These are phyloP conservation scores for Acanthaster planci DNA, from an alignment of 35 echinoderm and acorn worm genomes.

Conservation along the genomic window DNA sequence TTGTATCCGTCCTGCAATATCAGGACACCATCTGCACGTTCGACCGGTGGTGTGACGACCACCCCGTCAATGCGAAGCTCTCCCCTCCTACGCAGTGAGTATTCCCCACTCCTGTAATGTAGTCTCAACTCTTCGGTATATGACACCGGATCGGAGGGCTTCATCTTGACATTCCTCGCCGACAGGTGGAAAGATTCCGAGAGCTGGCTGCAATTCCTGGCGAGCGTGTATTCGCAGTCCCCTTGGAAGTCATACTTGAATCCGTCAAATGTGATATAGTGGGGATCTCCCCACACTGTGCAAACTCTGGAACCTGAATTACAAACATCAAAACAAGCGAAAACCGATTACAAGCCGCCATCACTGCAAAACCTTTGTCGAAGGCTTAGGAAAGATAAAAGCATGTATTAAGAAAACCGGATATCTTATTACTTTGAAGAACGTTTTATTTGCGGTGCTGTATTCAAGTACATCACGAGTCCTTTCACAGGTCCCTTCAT, in stretches of 20 bases:
- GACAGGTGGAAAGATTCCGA: constrained; percentile 48
- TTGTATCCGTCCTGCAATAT: background rate
- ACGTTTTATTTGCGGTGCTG: no score
- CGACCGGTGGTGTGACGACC: constrained; percentile 35
- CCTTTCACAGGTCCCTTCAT: no score
- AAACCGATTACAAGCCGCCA: background rate
- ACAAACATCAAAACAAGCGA: background rate
- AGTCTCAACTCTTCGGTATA: constrained; percentile 46
- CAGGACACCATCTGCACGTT: constrained; percentile 24
- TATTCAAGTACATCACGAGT: no score
- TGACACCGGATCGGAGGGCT: constrained; percentile 62
- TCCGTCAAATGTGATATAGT: constrained; percentile 73
- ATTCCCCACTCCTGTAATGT: constrained; percentile 24
- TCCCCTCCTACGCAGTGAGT: constrained; percentile 25
- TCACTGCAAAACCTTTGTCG: no score
- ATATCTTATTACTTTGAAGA: no score
- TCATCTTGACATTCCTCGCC: constrained; percentile 67
- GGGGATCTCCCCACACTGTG: constrained; percentile 78
- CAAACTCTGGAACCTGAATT: constrained; percentile 55
- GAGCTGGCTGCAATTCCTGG: constrained; percentile 56
- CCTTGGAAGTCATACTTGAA: constrained; percentile 84
- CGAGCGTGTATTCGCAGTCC: constrained; percentile 77
- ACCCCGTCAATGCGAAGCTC: constrained; percentile 64
- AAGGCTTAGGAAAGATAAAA: no score
- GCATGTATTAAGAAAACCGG: no score